Base-by-base conservation (phyloP, 2,888 invertebrate species). In the Chrysolina haemoptera region DNA sequence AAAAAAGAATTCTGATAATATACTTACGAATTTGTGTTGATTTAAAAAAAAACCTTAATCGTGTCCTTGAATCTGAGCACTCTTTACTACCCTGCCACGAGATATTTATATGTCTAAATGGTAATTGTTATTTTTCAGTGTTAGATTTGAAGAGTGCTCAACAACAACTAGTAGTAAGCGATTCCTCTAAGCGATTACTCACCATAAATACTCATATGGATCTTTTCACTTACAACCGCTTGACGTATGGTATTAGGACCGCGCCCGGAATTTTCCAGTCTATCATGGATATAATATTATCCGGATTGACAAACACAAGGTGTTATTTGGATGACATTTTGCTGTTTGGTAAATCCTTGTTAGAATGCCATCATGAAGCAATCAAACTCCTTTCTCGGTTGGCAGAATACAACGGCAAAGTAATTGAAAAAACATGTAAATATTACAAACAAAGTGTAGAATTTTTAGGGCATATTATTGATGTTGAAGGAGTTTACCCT, bases 51-150 rank as follows among this genome's bases (percentile, higher is more conserved):
- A 83, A 83, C 0, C 9, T 83, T 10, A 85, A 85, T 73, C 71
- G 53, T 10, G 75, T 71, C 9, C 66, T 84, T 27, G 76, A 82
- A 55, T 73, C 71, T 22, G 81, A 83, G 16, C 82, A 83, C 68
- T 84, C 81, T 65, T 82, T 82, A 14, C 78, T 86, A 67, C 85
- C 85, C 70, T 78, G 46, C 79, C 82, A 12, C 80, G 83, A 48
- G 84, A 85, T 68, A 80, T 86, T 55, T 83, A 84, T 75, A 10
- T 71, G 74, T 10, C 68, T 86, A 27, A 72, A 65, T 48, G 80
- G 80, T n/a, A 81, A 80, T 59, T 72, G 76, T 59, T 73, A 75
- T 67, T 85, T 81, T 72, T 76, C 79, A 62, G 76, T 80, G 1
- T 46, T 84, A 20, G 83, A 85, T 79, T 78, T 83, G 27, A 75